Evolutionary conservation across 2,888 invertebrate species (phyloP).

Genomic region (Tetragnatha montana): DNA sequence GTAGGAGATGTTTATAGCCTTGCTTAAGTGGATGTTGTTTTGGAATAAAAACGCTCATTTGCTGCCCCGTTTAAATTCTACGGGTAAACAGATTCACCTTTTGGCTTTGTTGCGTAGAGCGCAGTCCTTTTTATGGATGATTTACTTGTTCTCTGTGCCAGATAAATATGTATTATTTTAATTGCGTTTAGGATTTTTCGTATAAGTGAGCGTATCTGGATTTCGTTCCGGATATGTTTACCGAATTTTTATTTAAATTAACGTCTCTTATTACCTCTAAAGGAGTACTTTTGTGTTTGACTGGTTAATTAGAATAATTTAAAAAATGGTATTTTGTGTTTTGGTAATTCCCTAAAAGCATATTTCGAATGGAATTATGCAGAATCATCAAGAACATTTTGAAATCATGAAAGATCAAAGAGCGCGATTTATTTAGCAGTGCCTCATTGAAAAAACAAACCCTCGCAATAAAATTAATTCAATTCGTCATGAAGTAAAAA

Average conservation of each 20-base stretch:
- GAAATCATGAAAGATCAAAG: too few relatives aligned
- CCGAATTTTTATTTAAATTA: not conserved
- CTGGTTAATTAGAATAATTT: too few relatives aligned
- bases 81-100: conserved; percentile 22
- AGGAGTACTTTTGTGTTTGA: too few relatives aligned
- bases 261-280: too few relatives aligned
- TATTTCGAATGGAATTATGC: too few relatives aligned
- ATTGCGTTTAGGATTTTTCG: not conserved
- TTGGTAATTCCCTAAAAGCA: too few relatives aligned
- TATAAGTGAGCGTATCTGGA: not conserved
- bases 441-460: too few relatives aligned
- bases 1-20: not conserved
- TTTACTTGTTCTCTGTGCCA: not conserved
- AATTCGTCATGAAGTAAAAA: too few relatives aligned
- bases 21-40: conserved; percentile 21
- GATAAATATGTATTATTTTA: not conserved
- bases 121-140: conserved; percentile 34
- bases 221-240: not conserved
- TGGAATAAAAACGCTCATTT: conserved; percentile 39
- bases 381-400: too few relatives aligned
- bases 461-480: too few relatives aligned
- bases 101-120: not conserved
- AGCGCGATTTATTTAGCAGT: too few relatives aligned
- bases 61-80: not conserved
- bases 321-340: too few relatives aligned